Evolutionary conservation across 2,797 vertebrate species (phyloP).

Genomic region (Siniperca undulata): DNA sequence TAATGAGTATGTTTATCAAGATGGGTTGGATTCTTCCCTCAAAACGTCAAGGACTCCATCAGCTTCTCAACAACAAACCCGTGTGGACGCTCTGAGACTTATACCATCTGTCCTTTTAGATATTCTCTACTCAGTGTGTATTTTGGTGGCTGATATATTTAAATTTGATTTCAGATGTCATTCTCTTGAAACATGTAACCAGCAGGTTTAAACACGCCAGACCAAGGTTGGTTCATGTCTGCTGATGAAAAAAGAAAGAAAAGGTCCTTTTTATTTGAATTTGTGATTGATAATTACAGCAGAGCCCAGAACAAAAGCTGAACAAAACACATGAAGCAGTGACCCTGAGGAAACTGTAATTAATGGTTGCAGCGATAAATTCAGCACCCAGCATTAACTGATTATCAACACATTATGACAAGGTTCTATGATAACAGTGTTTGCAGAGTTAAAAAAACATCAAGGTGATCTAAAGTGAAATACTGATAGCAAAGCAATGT

Average conservation of each 20-base stretch:
- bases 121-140: background rate
- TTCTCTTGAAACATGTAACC: conserved; percentile 16
- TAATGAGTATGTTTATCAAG: conserved; percentile 42
- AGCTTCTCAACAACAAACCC: conserved; percentile 12
- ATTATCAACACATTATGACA: background rate
- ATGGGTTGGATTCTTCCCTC: conserved; percentile 21
- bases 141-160: conserved; percentile 1
- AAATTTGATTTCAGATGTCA: conserved; percentile 12
- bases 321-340: conserved; percentile 20
- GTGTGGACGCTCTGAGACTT: background rate
- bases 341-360: conserved; percentile 41
- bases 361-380: conserved; percentile 16
- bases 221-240: conserved; percentile 38
- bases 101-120: background rate
- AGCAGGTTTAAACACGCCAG: conserved; percentile 21
- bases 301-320: conserved; percentile 8
- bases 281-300: conserved; percentile 34
- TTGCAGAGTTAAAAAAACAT: background rate
- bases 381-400: background rate
- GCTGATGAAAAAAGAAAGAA: background rate
- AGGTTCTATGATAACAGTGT: background rate
- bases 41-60: conserved; percentile 36
- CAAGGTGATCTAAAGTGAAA: conserved; percentile 17
- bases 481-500: background rate
- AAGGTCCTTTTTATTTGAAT: conserved; percentile 23